Evolutionary conservation across 2,797 vertebrate genomes (phyloP).

Genomic region (Ciconia nigra): DNA sequence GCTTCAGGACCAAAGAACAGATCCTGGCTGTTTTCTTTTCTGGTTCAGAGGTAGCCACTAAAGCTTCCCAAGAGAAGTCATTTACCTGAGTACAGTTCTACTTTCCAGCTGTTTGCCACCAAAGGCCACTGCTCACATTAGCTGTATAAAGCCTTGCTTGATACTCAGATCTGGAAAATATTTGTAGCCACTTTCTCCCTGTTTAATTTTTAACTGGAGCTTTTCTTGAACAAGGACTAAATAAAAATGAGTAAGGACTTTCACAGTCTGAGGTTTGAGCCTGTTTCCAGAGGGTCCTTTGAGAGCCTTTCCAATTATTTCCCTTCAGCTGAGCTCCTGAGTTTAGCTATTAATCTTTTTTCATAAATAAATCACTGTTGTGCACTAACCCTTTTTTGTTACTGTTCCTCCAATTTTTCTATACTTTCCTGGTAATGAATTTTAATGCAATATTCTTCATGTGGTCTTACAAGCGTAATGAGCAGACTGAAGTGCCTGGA

Average conservation of each 20-base stretch:
- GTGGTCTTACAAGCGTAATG: not conserved
- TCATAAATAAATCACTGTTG: slow-evolving; percentile 9
- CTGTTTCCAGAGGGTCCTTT: not conserved
- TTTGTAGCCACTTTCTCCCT: not conserved
- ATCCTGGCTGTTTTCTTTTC: not conserved
- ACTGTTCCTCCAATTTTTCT: not conserved
- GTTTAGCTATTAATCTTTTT: slow-evolving; percentile 20
- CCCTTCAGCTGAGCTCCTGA: not conserved
- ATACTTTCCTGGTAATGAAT: not conserved
- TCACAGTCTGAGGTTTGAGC: not conserved
- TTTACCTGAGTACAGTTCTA: not conserved
- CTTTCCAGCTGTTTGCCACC: not conserved
- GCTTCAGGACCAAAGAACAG: not conserved
- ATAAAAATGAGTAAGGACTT: slow-evolving; percentile 24
- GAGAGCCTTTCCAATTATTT: slow-evolving; percentile 29
- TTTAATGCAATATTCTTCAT: not conserved
- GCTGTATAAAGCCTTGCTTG: not conserved
- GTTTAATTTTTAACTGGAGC: slow-evolving; percentile 16
- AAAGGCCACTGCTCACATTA: not conserved
- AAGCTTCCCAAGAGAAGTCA: not conserved
- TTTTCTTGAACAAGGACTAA: slow-evolving; percentile 1
- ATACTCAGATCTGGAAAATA: not conserved
- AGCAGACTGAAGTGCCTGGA: not conserved
- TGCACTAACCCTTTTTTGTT: not conserved
- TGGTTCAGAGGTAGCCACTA: not conserved